A percentile compares a stretch with the other conserved stretches of the same genome.
Evolutionary conservation across 2,113 vertebrate genomes (phyloP).

Genomic region (Paramisgurnus dabryanus): DNA sequence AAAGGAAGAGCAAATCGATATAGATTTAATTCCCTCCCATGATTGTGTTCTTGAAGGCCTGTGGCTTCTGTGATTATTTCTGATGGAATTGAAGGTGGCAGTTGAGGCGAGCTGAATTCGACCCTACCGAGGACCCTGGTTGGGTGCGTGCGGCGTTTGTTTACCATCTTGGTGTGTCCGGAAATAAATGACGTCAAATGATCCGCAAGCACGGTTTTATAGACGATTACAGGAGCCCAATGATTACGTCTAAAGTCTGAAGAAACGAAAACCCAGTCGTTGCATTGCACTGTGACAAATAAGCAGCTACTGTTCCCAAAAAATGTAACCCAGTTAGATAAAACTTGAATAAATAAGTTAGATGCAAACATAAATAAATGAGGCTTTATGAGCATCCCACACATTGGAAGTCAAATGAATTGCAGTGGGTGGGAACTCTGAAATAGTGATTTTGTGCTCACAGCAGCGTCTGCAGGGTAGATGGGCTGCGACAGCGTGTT

Average conservation of each 20-base stretch:
- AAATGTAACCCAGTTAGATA: slow-evolving; percentile 12
- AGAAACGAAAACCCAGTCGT: background rate
- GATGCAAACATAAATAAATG: slow-evolving; percentile 19
- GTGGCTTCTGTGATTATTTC: slow-evolving; percentile 48
- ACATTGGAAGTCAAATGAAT: slow-evolving; percentile 23
- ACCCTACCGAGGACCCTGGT: slow-evolving; percentile 6
- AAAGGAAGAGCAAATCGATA: slow-evolving; percentile 54
- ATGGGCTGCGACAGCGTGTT: slow-evolving; percentile 16
- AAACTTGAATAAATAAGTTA: too few relatives aligned
- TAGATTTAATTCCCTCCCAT: slow-evolving; percentile 56
- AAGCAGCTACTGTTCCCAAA: slow-evolving; percentile 7
- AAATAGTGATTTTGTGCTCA: slow-evolving; percentile 16
- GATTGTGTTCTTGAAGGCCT: slow-evolving; percentile 54
- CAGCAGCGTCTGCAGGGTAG: slow-evolving; percentile 13
- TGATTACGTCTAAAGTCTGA: background rate
- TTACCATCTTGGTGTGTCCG: background rate
- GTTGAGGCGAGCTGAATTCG: slow-evolving; percentile 27
- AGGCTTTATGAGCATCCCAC: background rate
- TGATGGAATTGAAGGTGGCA: slow-evolving; percentile 44
- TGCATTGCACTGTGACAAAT: background rate
- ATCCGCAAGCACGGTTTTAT: background rate
- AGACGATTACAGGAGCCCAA: background rate
- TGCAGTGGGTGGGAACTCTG: slow-evolving; percentile 9
- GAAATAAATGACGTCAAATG: slow-evolving; percentile 7
- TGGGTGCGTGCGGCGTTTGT: slow-evolving; percentile 22